Conservation (phyloP, 2,113 vertebrate species). For the Caracal caracal region DNA sequence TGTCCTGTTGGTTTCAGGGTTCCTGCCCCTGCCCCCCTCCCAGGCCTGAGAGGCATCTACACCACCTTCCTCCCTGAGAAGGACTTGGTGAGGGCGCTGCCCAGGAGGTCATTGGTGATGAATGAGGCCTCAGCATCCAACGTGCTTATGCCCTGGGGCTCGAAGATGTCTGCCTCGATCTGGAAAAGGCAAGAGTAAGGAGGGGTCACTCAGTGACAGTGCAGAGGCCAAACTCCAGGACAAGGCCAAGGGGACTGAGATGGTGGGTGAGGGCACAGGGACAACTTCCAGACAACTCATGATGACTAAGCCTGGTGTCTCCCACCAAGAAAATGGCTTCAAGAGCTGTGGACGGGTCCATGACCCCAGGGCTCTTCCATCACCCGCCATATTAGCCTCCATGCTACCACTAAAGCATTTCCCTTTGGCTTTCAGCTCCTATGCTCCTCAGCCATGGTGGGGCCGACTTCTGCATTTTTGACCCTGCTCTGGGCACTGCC, state of each 20-base stretch:
- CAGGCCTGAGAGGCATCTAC: not conserved
- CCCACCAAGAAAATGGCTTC: not conserved
- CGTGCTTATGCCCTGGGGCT: slow-evolving; percentile 86
- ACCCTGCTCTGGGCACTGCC: not conserved
- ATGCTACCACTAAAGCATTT: not conserved
- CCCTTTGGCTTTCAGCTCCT: not conserved
- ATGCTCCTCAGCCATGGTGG: not conserved
- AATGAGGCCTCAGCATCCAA: slow-evolving; percentile 87
- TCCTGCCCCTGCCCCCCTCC: not conserved
- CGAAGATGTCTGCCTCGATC: slow-evolving; percentile 89
- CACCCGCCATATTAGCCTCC: not conserved
- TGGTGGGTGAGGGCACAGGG: too few species aligned
- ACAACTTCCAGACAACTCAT: not conserved
- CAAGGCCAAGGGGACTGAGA: not conserved
- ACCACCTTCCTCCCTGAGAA: slow-evolving; percentile 85
- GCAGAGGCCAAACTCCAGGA: not conserved
- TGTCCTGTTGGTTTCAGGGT: not conserved
- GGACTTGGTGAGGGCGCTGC: slow-evolving; percentile 85
- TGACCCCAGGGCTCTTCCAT: not conserved
- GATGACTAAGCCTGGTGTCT: not conserved
- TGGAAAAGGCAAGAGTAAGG: slow-evolving; percentile 68
- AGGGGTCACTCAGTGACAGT: not conserved
- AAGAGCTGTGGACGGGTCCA: not conserved
- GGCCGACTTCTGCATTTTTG: not conserved
- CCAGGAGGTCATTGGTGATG: slow-evolving; percentile 84